Conservation (phyloP, 2,113 vertebrate species). For the Catharus minimus region DNA sequence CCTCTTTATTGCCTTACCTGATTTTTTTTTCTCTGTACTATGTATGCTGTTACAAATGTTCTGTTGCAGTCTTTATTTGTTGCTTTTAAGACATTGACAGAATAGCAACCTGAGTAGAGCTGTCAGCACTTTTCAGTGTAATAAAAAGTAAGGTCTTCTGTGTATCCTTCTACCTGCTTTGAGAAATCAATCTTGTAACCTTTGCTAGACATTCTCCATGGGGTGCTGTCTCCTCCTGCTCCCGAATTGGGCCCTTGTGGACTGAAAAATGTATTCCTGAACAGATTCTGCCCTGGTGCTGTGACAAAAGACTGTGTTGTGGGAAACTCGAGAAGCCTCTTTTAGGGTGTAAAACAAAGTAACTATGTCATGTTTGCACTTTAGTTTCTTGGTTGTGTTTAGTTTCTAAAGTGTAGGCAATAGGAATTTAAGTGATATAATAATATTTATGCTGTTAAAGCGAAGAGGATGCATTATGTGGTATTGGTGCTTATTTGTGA, state of each 20-base stretch:
- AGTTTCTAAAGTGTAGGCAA: slow-evolving; percentile 38
- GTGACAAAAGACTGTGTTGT: background rate
- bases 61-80: background rate
- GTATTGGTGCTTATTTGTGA: slow-evolving; percentile 51
- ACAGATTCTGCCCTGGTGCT: slow-evolving; percentile 6
- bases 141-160: background rate
- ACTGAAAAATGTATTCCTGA: background rate
- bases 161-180: background rate
- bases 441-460: slow-evolving; percentile 43
- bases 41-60: background rate
- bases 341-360: background rate
- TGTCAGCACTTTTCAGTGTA: background rate
- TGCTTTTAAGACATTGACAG: background rate
- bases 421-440: slow-evolving; percentile 22
- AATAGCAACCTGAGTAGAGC: background rate
- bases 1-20: background rate
- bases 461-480: slow-evolving; percentile 27
- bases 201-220: background rate
- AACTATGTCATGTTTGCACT: background rate
- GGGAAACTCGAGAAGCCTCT: background rate
- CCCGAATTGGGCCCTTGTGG: background rate
- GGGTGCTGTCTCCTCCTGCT: background rate
- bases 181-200: background rate
- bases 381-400: slow-evolving; percentile 19
- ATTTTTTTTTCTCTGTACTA: background rate